These are phyloP conservation scores for Ammospiza nelsoni DNA, from an alignment of 2,113 vertebrate species.

Conservation along the genomic window DNA sequence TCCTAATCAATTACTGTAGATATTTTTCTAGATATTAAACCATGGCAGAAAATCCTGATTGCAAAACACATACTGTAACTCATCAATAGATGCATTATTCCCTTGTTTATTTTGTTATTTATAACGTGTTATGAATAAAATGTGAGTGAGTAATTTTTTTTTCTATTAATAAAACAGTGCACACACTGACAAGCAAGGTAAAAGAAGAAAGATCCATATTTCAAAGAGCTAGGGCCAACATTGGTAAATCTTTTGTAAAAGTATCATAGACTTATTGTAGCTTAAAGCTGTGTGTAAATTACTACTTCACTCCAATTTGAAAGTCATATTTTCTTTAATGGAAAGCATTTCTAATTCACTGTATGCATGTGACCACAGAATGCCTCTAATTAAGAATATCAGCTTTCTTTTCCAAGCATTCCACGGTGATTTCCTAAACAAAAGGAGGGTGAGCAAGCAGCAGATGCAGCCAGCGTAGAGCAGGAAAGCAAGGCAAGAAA, in stretches of 20 bases:
- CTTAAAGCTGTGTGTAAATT: neutral
- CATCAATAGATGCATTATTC: neutral
- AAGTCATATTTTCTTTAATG: neutral
- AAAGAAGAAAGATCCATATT: slow-evolving; percentile 39
- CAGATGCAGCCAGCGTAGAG: neutral
- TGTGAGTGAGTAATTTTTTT: neutral
- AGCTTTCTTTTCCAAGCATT: slow-evolving; percentile 23
- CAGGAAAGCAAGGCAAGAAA: slow-evolving; percentile 23
- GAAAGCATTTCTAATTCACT: slow-evolving; percentile 29
- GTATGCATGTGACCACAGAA: neutral
- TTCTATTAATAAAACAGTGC: slow-evolving; percentile 55
- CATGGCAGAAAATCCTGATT: neutral
- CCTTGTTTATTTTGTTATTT: neutral
- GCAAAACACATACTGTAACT: neutral
- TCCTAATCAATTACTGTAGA: neutral
- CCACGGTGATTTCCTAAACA: neutral
- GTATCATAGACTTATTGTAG: neutral
- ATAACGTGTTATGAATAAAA: neutral
- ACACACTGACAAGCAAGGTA: slow-evolving; percentile 62
- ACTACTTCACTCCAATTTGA: neutral
- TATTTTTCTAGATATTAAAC: slow-evolving; percentile 7
- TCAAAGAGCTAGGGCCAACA: slow-evolving; percentile 74
- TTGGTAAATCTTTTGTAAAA: neutral
- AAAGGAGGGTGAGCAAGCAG: slow-evolving; percentile 17
- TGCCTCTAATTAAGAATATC: slow-evolving; percentile 1